Base-by-base conservation (phyloP, 2,888 invertebrate genomes). In the Xylocampa areola region DNA sequence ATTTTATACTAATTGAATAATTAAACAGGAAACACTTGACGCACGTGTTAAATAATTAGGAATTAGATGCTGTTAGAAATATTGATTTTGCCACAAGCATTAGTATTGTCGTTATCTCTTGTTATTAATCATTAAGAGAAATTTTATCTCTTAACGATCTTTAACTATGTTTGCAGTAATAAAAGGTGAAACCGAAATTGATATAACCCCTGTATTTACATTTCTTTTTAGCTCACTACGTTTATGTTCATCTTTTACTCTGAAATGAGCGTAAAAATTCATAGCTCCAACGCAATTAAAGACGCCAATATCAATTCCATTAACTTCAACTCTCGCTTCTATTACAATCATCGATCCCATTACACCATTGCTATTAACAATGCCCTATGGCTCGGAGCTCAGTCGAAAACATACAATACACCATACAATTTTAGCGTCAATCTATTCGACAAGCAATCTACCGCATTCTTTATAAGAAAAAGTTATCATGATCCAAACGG, bases 371-470 rank as follows among this genome's bases (percentile, higher is more conserved):
- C 67, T 17, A 66, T 35, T 39, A 54, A 70, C 53, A 70, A 68
- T 62, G 30, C 27, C 6, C 19, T 7, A 45, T 48, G 49, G 39
- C 48, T 60, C 51, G 36, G 40, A 51, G 67, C 52, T 47, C 14
- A 35, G 35, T 44, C 60, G 14, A 30, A 54, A 63, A 66, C 29
- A 47, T 30, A 71, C 63, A 73, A 71, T 74, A 55, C 64, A 52
- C 35, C 32, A 52, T 75, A 72, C 60, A 67, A 75, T 73, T 73
- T 75, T 75, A 68, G 68, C 68, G 73, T 73, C 68, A 73, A 65
- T 75, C 65, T 68, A 25, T 35, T 54, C 60, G 73, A 73, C 76
- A 73, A 65, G 62, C 69, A 55, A 72, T 75, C 76, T 62, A 60
- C 72, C 30, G 62, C 50, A 65, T 72, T 72, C 75, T 72, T 72